Base-by-base conservation (phyloP, 2,888 invertebrate species). In the Lasioglossum figueresi region DNA sequence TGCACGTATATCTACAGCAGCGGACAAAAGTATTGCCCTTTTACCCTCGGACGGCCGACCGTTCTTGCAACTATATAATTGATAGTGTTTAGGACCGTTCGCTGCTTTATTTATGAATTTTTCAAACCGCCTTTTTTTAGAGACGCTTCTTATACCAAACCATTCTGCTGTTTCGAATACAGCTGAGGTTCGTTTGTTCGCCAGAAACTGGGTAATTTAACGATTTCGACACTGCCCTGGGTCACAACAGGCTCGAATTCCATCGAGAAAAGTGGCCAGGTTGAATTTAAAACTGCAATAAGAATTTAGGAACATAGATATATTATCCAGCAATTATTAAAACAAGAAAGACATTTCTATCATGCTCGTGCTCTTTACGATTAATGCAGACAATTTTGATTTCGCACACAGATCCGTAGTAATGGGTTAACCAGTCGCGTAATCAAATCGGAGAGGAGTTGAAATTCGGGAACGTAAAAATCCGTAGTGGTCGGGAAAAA, bases 1-100 rank as follows among this genome's bases (percentile, higher is more conserved):
- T 48, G 76, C 70, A 23, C 68, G 45, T 63, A 40, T 79, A 78
- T 74, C 68, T 27, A 27, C 37, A 68, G 27, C 27, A 5, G 14
- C 12, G 59, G 52, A 52, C 52, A n/a, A 52, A 52, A 52, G 52
- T 52, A 52, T 52, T 52, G 23, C 52, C 52, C 52, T 52, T 52
- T 52, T 27, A 59, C 27, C 59, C 27, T 59, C 59, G 59, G 52
- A n/a, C 52, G 23, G 52, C 52, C 23, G 23, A 52, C 52, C 52
- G 3, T 52, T 52, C 52, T n/a, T 52, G 52, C 23, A 52, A 52
- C 52, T 52, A 52, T 52, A 52, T 52, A 52, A 52, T 52, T 52
- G 52, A 52, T n/a, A n/a, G 52, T 52, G 52, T 52, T 52, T 52
- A n/a, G 52, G 23, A 10, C 10, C 52, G n/a, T 10, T 10, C 52